Conservation (phyloP, 2,113 vertebrate species). For the Strix aluco region DNA sequence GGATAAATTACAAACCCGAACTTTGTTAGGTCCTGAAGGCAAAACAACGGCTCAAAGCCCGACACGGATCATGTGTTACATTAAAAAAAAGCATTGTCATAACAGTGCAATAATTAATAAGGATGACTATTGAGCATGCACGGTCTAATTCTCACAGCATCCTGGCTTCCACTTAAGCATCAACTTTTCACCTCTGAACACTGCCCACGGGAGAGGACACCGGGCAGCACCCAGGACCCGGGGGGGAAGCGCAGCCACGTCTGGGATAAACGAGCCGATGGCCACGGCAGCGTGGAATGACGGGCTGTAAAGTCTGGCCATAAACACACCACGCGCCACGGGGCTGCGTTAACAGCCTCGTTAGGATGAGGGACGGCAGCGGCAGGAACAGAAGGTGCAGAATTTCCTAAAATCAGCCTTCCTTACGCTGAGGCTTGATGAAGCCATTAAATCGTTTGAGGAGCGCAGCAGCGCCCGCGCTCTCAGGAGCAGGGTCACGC, state of each 20-base stretch:
- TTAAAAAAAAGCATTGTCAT: background rate
- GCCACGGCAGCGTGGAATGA: background rate
- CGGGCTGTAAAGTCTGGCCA: background rate
- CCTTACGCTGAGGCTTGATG: background rate
- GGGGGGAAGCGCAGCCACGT: background rate
- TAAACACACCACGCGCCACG: fast-evolving
- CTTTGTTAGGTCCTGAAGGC: background rate
- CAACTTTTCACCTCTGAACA: too few species aligned
- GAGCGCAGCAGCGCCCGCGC: background rate
- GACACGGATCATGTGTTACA: fast-evolving
- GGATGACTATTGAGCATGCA: too few species aligned
- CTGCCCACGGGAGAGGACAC: background rate
- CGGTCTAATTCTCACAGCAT: too few species aligned
- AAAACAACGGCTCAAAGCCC: background rate
- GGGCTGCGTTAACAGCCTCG: background rate
- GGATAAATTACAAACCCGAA: background rate
- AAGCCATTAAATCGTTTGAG: fast-evolving
- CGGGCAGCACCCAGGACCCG: background rate
- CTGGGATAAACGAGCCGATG: background rate
- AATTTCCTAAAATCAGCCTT: background rate
- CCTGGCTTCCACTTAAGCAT: background rate
- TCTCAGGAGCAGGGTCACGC: too few species aligned
- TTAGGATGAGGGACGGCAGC: background rate
- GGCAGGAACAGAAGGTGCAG: background rate
- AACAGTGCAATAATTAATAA: background rate